phyloP scores from a whole-genome alignment of 2,113 vertebrate species.

The Podarcis muralis region DNA sequence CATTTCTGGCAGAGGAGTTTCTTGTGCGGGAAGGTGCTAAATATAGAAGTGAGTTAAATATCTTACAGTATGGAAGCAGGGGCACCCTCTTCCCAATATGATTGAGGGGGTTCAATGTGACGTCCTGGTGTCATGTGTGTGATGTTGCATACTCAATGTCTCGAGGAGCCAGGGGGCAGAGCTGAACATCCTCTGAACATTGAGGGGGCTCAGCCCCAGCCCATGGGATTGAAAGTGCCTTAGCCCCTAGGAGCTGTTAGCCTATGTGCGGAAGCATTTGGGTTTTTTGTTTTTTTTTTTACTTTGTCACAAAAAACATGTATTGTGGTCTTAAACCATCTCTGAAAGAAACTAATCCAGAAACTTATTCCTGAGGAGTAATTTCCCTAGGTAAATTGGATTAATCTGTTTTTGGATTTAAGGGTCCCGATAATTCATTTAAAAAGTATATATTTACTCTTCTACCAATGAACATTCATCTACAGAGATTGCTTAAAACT shows the following conservation, averaged over 20 bases:
- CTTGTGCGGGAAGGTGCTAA: not conserved
- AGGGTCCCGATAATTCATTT: conserved; percentile 24
- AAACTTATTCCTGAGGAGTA: not conserved
- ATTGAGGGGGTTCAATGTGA: no score
- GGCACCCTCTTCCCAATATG: no score
- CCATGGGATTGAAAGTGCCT: no score
- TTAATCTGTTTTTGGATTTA: not conserved
- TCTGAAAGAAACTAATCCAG: not conserved
- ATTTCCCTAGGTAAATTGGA: not conserved
- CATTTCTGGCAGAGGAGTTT: not conserved
- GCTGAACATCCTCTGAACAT: no score
- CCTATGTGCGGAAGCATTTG: not conserved
- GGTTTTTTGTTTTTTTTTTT: not conserved
- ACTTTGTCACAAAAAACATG: not conserved
- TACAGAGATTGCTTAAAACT: conserved; percentile 15
- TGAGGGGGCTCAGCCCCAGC: no score
- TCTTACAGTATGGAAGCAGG: not conserved
- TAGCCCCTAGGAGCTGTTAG: no score
- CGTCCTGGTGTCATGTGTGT: no score
- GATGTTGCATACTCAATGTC: no score
- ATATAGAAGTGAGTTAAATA: conserved; percentile 49
- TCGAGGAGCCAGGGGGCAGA: no score
- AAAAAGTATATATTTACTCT: not conserved
- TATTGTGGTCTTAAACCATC: not conserved
- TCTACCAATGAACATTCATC: not conserved